A percentile compares a stretch with the other conserved stretches of the same genome.
Conservation (phyloP, 30 jellyfish, hydroid and myxozoan species). For the Sanderia malayensis region DNA sequence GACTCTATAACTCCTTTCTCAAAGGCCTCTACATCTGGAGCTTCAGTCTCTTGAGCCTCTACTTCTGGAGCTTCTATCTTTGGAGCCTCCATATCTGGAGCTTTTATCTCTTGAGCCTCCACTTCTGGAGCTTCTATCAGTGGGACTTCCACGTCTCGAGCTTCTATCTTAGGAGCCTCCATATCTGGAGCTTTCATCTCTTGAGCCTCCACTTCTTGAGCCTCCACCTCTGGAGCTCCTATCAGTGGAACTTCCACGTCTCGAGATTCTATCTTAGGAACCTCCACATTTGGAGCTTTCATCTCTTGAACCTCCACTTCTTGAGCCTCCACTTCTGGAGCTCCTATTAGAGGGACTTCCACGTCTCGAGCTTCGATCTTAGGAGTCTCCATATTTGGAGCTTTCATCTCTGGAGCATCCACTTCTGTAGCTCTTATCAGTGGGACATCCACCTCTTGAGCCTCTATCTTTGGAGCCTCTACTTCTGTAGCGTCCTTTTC, state of each 20-base stretch:
- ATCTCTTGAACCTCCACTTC: too few relatives aligned
- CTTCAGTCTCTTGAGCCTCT: background rate
- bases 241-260: too few relatives aligned
- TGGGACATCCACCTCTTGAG: too few relatives aligned
- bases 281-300: too few relatives aligned
- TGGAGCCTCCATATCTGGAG: constrained; percentile 12
- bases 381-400: constrained; percentile 5
- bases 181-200: constrained; percentile 9
- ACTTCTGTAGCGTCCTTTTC: too few relatives aligned
- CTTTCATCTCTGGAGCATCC: background rate
- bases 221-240: background rate
- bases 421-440: background rate
- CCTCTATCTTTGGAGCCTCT: too few relatives aligned
- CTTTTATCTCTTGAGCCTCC: background rate
- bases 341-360: background rate
- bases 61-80: background rate
- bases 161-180: constrained; percentile 2
- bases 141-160: background rate
- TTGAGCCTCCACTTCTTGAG: background rate
- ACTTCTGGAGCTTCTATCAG: background rate
- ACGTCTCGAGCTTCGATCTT: background rate
- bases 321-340: background rate
- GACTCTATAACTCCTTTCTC: background rate
- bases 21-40: background rate
- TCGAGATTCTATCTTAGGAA: too few relatives aligned